Percentiles rank a stretch among this genome's conserved stretches.
Conservation (phyloP, 1,140 invertebrate genomes). For the Teleogryllus occipitalis region DNA sequence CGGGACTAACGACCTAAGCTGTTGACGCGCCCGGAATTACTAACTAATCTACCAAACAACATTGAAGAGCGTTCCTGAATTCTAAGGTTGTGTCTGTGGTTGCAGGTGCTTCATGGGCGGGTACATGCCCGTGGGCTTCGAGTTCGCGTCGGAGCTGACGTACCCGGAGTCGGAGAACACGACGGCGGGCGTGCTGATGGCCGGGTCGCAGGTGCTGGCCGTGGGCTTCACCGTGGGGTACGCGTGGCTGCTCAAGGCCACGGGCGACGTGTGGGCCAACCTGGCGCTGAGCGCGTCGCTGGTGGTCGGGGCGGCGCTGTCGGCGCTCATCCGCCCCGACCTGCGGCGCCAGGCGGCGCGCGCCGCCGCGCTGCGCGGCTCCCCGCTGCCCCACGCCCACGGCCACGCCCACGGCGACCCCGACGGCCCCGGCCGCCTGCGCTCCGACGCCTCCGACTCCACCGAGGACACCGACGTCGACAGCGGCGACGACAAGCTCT, state of each 20-base stretch:
- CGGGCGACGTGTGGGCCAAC: constrained; percentile 61
- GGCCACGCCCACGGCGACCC: background rate
- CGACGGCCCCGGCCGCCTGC: background rate
- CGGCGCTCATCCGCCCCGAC: constrained; percentile 64
- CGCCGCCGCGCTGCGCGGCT: background rate
- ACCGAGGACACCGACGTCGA: background rate
- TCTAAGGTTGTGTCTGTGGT: no score
- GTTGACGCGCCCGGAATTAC: no score
- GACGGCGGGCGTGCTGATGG: constrained; percentile 31
- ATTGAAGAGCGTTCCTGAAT: no score
- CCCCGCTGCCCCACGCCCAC: background rate
- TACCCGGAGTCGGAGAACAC: constrained; percentile 51
- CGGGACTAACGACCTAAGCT: no score
- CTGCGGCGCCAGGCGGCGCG: constrained; percentile 61
- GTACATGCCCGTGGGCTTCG: constrained; percentile 55
- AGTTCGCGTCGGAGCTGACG: constrained; percentile 55
- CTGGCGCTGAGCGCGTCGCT: constrained; percentile 52
- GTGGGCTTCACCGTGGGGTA: constrained; percentile 65
- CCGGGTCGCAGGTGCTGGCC: constrained; percentile 37
- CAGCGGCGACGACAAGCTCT: no score
- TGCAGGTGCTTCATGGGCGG: constrained; percentile 56
- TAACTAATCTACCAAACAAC: no score
- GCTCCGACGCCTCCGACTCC: background rate
- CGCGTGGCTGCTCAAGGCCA: constrained; percentile 44
- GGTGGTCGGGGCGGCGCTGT: constrained; percentile 57